Percentiles rank a stretch among this genome's conserved stretches.
These are phyloP conservation scores for Falco cherrug DNA, from an alignment of 2,797 vertebrate species.

Conservation along the genomic window DNA sequence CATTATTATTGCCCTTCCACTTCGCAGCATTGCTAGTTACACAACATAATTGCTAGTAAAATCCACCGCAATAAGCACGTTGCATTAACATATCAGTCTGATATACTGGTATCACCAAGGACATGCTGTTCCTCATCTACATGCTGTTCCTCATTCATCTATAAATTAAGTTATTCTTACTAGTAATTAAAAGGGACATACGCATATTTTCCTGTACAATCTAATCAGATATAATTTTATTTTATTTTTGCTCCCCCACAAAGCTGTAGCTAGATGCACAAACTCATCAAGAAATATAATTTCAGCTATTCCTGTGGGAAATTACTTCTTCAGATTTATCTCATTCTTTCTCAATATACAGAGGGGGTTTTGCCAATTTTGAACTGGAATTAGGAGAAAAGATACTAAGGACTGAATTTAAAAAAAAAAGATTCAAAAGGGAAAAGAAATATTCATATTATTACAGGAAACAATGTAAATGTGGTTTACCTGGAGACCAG, in stretches of 20 bases:
- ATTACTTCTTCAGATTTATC: neutral
- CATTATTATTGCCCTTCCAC: neutral
- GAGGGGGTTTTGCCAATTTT: neutral
- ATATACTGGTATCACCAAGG: neutral
- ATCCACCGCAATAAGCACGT: neutral
- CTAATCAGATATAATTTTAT: neutral
- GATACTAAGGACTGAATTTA: neutral
- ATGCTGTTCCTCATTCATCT: neutral
- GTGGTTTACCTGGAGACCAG: neutral
- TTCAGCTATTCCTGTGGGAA: neutral
- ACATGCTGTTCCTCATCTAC: neutral
- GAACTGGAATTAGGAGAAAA: neutral
- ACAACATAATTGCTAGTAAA: neutral
- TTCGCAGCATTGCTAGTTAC: neutral
- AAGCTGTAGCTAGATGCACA: neutral
- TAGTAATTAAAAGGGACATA: neutral
- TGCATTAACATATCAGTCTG: neutral
- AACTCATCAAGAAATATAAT: neutral
- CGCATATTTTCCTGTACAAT: neutral
- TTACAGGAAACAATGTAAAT: neutral
- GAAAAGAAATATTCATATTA: neutral
- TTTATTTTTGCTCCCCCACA: neutral
- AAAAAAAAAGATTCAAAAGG: neutral
- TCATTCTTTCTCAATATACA: neutral
- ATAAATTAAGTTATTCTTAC: conserved; percentile 4